Evolutionary conservation across 2,888 invertebrate genomes (phyloP), one percentile per base, ranked within the genome.

Genomic region (Cephus nigrinus): DNA sequence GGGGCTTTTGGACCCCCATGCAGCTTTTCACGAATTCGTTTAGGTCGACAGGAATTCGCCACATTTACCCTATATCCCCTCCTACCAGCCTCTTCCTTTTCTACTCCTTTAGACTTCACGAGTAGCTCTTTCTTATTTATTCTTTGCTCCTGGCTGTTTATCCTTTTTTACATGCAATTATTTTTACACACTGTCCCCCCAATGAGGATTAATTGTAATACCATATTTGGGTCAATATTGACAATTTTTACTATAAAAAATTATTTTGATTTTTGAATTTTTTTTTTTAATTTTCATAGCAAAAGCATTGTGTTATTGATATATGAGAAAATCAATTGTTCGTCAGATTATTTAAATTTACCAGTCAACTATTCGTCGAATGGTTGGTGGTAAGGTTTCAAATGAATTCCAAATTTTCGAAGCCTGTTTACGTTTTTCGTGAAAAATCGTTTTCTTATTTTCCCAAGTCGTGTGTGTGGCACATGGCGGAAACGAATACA

Each of bases 21-120:
- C 82, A 76, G 88, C 82, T 87, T 85, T 88, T 87, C 84, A 88
- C 85, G 83, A 80, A 89, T 90, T 90, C 88, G 89, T 88, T 89
- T 86, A 85, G 89, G 88, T 90, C 86, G 87, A 87, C 86, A 87
- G 83, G 81, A 86, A 89, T 90, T 90, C 83, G 88, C 85, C 77
- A 88, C 88, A 90, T 89, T 87, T 85, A 79, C 88, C 87, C 86
- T 85, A 84, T 84, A 84, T 75, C 75, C 73, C 75, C 78, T 73
- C 33, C 35, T 35, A 11, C 35, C 35, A 12, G 12, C 12, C 35
- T 69, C 73, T 33, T 69, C 75, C 78, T 72, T 55, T 78, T 71
- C 23, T 12, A 4, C 69, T 31, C 69, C 3, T 33, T 71, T 12
- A 9, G 55, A 31, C 71, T 11, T 71, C 12, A 32, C 23, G 71